Percentiles rank a stretch among this genome's conserved stretches.
Evolutionary conservation across 1,140 invertebrate species (phyloP).

Genomic region (Anastatus disparis): DNA sequence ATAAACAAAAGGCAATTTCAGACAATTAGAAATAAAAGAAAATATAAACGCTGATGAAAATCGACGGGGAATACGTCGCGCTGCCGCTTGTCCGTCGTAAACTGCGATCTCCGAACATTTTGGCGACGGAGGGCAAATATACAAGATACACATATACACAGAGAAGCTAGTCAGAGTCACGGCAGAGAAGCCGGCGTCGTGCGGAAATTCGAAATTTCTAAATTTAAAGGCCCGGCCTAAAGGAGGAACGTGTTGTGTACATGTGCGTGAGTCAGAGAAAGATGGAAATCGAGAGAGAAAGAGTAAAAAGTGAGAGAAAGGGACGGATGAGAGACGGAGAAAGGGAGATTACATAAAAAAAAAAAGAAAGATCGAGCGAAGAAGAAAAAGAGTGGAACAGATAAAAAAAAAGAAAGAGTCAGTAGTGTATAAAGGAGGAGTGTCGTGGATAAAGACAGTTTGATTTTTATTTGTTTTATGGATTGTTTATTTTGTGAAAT

Average conservation of each 20-base stretch:
- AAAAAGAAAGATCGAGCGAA: neutral
- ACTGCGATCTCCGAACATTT: conserved; percentile 3
- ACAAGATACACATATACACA: too few species aligned
- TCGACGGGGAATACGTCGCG: neutral
- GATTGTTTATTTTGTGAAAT: too few species aligned
- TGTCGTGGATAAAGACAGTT: too few species aligned
- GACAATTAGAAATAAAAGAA: too few species aligned
- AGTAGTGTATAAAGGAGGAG: too few species aligned
- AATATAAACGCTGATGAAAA: neutral
- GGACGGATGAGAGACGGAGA: neutral
- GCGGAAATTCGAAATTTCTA: conserved; percentile 44
- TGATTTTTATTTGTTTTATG: too few species aligned
- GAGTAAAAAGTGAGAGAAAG: neutral
- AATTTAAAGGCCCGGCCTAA: conserved; percentile 35
- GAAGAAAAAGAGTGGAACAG: neutral
- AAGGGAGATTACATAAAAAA: neutral
- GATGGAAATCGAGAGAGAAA: neutral
- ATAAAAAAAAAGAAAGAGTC: neutral
- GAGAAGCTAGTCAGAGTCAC: too few species aligned
- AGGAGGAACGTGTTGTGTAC: neutral
- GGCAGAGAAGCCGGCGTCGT: conserved; percentile 16
- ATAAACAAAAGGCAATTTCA: too few species aligned
- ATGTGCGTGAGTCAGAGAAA: neutral
- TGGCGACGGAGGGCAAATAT: neutral
- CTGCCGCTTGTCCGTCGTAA: neutral